phyloP scores from a whole-genome alignment of 2,113 vertebrate species.

The Columbina picui region DNA sequence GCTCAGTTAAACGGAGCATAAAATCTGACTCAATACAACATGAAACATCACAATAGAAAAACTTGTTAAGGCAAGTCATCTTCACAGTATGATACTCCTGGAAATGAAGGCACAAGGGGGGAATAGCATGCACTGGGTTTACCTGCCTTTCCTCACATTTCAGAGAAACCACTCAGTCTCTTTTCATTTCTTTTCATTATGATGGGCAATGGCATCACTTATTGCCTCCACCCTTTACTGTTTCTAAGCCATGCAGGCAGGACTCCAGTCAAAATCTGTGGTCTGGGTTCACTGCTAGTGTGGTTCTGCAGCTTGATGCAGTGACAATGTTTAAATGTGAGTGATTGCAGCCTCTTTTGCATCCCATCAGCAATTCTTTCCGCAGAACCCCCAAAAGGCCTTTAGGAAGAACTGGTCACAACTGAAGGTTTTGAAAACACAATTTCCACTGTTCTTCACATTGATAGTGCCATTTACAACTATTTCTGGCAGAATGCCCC shows the following conservation, averaged over 20 bases:
- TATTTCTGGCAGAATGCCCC: background rate
- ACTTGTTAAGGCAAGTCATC: conserved; percentile 20
- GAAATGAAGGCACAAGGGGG: background rate
- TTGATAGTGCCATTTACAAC: background rate
- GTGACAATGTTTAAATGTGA: background rate
- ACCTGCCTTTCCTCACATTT: background rate
- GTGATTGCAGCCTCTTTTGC: background rate
- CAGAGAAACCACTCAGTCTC: background rate
- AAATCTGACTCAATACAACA: conserved; percentile 18
- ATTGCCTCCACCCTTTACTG: background rate
- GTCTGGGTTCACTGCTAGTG: background rate
- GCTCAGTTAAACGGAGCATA: conserved; percentile 16
- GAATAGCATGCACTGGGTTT: background rate
- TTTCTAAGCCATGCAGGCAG: background rate
- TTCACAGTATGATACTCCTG: background rate
- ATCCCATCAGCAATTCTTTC: background rate
- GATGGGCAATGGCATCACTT: background rate
- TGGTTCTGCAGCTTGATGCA: background rate
- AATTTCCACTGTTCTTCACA: background rate
- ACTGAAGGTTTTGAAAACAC: background rate
- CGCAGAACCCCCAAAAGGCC: background rate
- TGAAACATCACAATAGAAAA: background rate
- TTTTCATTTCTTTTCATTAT: background rate
- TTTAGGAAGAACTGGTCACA: background rate
- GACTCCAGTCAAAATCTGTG: background rate